These are phyloP conservation scores for Heptranchias perlo DNA, from an alignment of 2,113 vertebrate species.

Conservation along the genomic window DNA sequence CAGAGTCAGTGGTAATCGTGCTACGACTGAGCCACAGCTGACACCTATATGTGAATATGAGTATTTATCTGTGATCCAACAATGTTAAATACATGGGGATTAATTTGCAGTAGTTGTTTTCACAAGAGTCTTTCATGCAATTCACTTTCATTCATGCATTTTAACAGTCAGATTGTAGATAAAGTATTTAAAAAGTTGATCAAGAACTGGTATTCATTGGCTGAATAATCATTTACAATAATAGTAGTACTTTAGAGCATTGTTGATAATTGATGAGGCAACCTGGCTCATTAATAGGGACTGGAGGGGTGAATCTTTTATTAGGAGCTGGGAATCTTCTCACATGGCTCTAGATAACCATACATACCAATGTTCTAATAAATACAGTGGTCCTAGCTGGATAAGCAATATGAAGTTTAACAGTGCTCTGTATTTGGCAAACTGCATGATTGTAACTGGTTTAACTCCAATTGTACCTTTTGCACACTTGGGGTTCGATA, in stretches of 20 bases:
- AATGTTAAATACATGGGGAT: neutral
- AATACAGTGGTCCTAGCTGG: neutral
- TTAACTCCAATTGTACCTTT: no score
- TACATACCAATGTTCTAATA: neutral
- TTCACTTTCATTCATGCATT: neutral
- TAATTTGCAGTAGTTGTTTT: neutral
- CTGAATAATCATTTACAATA: neutral
- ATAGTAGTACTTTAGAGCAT: neutral
- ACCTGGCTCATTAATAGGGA: neutral
- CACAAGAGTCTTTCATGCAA: neutral
- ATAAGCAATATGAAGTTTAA: no score
- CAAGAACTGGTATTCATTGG: neutral
- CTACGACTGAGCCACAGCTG: neutral
- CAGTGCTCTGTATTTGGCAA: no score
- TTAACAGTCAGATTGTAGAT: neutral
- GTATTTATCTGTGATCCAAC: neutral
- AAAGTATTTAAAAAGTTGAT: neutral
- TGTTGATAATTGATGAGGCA: neutral
- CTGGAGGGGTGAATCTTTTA: neutral
- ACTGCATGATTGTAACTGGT: no score
- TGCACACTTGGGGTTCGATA: no score
- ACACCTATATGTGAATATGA: neutral
- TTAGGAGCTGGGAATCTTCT: neutral
- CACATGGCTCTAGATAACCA: neutral
- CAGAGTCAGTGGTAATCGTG: neutral